Evolutionary conservation across 2,888 invertebrate species (phyloP).

Genomic region (Sarcophaga rosellei): DNA sequence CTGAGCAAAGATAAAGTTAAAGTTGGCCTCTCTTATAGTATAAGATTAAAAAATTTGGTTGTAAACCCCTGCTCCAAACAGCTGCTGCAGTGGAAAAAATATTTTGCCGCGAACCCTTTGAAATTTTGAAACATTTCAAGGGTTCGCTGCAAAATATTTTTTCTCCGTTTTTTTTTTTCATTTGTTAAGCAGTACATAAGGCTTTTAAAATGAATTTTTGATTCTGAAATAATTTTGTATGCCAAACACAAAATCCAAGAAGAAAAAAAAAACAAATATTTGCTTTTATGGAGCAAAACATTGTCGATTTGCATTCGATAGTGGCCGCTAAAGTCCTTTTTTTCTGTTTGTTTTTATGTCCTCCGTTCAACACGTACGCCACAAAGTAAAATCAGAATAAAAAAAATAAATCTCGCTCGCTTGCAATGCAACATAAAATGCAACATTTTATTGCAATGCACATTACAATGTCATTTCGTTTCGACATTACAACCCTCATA

Average conservation of each 20-base stretch:
- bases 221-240: background rate
- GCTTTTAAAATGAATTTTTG: background rate
- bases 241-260: background rate
- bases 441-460: background rate
- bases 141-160: background rate
- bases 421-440: background rate
- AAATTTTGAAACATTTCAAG: too few relatives aligned
- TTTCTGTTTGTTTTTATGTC: too few relatives aligned
- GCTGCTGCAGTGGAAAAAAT: too few relatives aligned
- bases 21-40: too few relatives aligned
- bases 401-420: background rate
- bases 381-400: background rate
- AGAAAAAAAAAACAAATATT: background rate
- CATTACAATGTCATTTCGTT: background rate
- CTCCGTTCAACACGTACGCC: background rate
- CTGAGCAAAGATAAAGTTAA: too few relatives aligned
- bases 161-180: too few relatives aligned
- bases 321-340: conserved; percentile 36
- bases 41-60: too few relatives aligned
- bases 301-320: background rate
- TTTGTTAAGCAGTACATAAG: background rate
- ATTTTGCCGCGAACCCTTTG: too few relatives aligned
- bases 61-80: too few relatives aligned
- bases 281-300: background rate
- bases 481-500: conserved; percentile 8